phyloP scores from a whole-genome alignment of 2,113 vertebrate genomes.

The Heliornis fulica region DNA sequence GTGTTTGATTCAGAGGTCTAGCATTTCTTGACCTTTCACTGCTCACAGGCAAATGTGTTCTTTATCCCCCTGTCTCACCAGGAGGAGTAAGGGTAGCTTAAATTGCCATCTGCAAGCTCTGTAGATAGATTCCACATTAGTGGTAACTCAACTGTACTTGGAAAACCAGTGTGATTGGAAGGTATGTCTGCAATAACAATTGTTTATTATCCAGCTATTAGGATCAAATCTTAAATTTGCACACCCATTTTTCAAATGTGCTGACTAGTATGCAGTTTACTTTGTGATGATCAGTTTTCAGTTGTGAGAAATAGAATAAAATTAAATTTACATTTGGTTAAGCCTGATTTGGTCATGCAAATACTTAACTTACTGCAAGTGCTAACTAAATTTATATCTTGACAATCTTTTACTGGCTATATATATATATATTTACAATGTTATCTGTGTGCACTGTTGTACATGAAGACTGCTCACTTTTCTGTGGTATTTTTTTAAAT shows the following conservation, averaged over 20 bases:
- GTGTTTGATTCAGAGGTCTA: neutral
- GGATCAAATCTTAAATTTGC: neutral
- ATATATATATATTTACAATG: neutral
- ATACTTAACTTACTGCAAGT: neutral
- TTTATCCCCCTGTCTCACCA: neutral
- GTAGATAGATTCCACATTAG: neutral
- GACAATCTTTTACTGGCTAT: neutral
- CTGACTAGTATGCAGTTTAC: neutral
- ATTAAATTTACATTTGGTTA: neutral
- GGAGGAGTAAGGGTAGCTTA: neutral
- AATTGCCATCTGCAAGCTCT: neutral
- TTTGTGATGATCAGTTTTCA: neutral
- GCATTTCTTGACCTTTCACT: neutral
- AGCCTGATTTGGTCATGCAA: neutral
- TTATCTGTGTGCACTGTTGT: neutral
- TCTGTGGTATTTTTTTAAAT: neutral
- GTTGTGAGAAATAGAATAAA: neutral
- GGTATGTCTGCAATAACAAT: neutral
- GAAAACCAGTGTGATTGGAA: neutral
- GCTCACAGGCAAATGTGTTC: neutral
- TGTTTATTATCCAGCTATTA: neutral
- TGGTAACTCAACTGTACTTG: neutral
- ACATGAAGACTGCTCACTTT: neutral
- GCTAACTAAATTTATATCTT: neutral
- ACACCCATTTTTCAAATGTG: neutral